Percentiles rank a stretch among this genome's conserved stretches.
These are phyloP conservation scores for Tribolium madens DNA, from an alignment of 1,140 invertebrate genomes.

Conservation along the genomic window DNA sequence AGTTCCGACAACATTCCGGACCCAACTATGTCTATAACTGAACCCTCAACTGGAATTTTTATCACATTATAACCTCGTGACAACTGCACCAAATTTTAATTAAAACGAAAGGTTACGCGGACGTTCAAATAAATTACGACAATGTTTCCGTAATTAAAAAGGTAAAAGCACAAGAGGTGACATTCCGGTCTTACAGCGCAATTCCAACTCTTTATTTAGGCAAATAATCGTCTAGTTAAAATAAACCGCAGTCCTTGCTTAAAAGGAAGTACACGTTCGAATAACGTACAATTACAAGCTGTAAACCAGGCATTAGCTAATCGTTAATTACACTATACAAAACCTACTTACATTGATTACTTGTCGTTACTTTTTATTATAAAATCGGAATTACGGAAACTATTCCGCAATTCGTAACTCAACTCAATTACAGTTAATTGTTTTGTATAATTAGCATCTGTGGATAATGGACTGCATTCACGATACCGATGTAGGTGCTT, in stretches of 20 bases:
- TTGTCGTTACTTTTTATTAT: neutral
- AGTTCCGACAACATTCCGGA: slow-evolving; percentile 2
- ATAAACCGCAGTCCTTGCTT: neutral
- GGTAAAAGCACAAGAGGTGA: neutral
- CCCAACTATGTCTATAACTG: slow-evolving; percentile 14
- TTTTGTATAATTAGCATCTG: too few species aligned
- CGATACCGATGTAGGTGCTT: too few species aligned
- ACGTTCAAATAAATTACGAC: slow-evolving; percentile 31
- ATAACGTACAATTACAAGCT: neutral
- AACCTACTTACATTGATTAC: neutral
- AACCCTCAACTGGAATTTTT: slow-evolving; percentile 3
- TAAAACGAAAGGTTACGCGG: slow-evolving; percentile 20
- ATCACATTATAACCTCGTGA: slow-evolving; percentile 22
- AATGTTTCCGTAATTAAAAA: slow-evolving; percentile 27
- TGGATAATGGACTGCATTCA: too few species aligned
- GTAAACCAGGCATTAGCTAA: neutral
- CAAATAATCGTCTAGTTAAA: neutral
- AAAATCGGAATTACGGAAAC: neutral
- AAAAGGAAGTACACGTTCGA: neutral
- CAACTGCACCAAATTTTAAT: slow-evolving; percentile 31
- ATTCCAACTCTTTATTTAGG: neutral
- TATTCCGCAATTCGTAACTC: neutral
- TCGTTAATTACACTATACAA: neutral
- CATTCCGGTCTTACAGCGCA: neutral
- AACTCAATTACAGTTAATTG: too few species aligned